Percentiles rank a stretch among this genome's conserved stretches.
Conservation (phyloP, 2,888 invertebrate genomes). For the Amaurobius ferox region DNA sequence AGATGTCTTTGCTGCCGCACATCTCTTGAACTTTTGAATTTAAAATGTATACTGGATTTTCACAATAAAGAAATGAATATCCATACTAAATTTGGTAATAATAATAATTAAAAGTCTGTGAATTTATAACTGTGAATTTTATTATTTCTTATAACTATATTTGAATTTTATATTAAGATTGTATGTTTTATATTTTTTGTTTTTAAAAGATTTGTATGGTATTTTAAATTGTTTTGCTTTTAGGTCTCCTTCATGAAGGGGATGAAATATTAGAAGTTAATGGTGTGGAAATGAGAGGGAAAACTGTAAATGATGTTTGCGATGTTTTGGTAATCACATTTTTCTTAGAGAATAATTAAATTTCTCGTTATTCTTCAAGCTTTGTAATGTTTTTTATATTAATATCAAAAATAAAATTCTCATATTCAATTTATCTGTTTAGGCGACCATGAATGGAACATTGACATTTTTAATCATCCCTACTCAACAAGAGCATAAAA, state of each 20-base stretch:
- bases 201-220: no score
- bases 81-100: no score
- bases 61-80: no score
- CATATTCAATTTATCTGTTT: slow-evolving; percentile 69
- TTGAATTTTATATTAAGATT: no score
- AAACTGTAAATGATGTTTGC: slow-evolving; percentile 98
- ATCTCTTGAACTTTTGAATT: no score
- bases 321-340: slow-evolving; percentile 84
- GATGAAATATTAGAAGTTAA: slow-evolving; percentile 97
- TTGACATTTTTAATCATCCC: slow-evolving; percentile 93
- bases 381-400: not conserved
- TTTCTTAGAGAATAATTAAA: not conserved
- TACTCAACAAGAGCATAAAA: slow-evolving; percentile 78
- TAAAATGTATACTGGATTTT: no score
- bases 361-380: not conserved
- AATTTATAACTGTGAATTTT: no score
- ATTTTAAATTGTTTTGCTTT: not conserved
- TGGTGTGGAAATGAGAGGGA: slow-evolving; percentile 95
- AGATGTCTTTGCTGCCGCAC: no score
- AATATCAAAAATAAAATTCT: no score
- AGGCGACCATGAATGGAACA: slow-evolving; percentile 93
- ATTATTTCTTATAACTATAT: no score
- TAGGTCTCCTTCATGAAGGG: slow-evolving; percentile 91
- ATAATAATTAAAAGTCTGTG: no score
- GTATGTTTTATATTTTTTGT: no score